Conservation (phyloP, 2,888 invertebrate genomes). For the Meghimatium bilineatum region DNA sequence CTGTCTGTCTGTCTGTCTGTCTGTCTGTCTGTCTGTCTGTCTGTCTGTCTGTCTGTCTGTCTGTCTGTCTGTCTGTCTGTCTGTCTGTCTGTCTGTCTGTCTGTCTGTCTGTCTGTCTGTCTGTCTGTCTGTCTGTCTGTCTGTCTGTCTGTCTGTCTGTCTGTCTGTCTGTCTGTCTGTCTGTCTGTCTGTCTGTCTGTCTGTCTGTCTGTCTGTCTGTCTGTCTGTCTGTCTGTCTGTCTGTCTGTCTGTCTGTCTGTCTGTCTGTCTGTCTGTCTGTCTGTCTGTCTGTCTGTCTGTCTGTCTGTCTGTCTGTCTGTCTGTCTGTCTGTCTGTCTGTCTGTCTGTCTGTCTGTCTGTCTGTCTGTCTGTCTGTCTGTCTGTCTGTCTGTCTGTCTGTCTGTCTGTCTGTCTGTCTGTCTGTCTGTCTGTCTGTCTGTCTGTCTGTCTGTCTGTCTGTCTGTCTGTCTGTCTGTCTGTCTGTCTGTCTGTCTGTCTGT, state of each 20-base stretch:
- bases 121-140: too few relatives aligned
- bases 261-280: neutral
- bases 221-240: neutral
- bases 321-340: constrained; percentile 17
- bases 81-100: too few relatives aligned
- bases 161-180: neutral
- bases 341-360: constrained; percentile 28
- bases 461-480: constrained; percentile 2
- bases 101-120: too few relatives aligned
- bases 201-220: neutral
- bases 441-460: constrained; percentile 20
- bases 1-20: too few relatives aligned
- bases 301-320: neutral
- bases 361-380: constrained; percentile 20
- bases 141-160: too few relatives aligned
- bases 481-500: constrained; percentile 14
- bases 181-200: neutral
- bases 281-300: neutral
- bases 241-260: neutral
- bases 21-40: too few relatives aligned
- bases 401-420: constrained; percentile 40
- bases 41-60: too few relatives aligned
- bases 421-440: constrained; percentile 20
- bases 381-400: constrained; percentile 11
- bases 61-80: neutral